Conservation (phyloP, 2,888 invertebrate genomes). For the Isoperla grammatica region DNA sequence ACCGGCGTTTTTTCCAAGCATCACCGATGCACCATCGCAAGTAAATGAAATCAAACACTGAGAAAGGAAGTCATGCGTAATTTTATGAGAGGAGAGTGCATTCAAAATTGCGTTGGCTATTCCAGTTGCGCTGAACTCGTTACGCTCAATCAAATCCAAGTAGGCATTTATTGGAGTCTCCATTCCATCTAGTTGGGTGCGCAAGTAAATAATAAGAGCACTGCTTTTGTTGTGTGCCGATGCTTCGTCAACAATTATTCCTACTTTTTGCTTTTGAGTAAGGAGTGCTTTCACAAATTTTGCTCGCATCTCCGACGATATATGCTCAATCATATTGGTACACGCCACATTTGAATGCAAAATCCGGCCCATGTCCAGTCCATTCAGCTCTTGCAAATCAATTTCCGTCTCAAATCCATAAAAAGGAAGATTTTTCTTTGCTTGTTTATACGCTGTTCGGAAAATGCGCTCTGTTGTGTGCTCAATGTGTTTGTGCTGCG, state of each 20-base stretch:
- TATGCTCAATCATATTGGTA: conserved; percentile 14
- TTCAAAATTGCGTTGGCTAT: conserved; percentile 5
- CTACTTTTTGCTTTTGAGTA: conserved; percentile 1
- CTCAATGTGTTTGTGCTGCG: background rate
- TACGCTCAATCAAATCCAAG: conserved; percentile 10
- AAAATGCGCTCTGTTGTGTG: background rate
- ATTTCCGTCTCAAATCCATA: background rate
- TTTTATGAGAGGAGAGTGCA: background rate
- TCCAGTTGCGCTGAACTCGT: background rate
- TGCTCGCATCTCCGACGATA: conserved; percentile 1
- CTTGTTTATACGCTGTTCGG: conserved; percentile 8
- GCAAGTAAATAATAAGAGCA: conserved; percentile 7
- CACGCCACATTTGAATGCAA: background rate
- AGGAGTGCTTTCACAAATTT: background rate
- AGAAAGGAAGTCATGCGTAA: background rate
- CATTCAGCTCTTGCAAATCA: background rate
- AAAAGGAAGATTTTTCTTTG: background rate
- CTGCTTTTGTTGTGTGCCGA: background rate
- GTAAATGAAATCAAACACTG: conserved; percentile 12
- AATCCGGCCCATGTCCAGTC: background rate
- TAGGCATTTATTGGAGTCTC: background rate
- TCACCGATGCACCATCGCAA: conserved; percentile 25
- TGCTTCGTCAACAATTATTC: conserved; percentile 13
- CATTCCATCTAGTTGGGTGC: background rate
- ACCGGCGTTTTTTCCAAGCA: conserved; percentile 28